phyloP scores from a whole-genome alignment of 2,797 vertebrate species.

The Pelodytes ibericus region DNA sequence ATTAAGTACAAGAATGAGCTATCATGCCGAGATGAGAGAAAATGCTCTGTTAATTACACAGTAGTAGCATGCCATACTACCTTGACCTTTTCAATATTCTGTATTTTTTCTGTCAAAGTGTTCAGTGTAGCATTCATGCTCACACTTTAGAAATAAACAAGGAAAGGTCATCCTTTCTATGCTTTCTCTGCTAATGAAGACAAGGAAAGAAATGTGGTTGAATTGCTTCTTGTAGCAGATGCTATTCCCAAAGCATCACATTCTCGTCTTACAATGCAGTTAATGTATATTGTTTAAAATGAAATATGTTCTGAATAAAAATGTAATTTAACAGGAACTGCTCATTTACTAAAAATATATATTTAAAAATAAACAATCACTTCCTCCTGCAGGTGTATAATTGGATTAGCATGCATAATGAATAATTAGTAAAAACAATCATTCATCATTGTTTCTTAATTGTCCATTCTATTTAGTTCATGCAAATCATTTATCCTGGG shows the following conservation, averaged over 20 bases:
- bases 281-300: slow-evolving; percentile 47
- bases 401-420: too few relatives aligned
- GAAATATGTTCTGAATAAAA: slow-evolving; percentile 12
- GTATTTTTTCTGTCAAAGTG: slow-evolving; percentile 50
- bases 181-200: slow-evolving; percentile 57
- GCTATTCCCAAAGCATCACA: slow-evolving; percentile 43
- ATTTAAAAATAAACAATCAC: too few relatives aligned
- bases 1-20: slow-evolving; percentile 47
- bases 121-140: slow-evolving; percentile 55
- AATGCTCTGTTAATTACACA: slow-evolving; percentile 57
- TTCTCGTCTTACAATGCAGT: slow-evolving; percentile 27
- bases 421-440: too few relatives aligned
- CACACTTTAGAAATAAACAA: slow-evolving; percentile 58
- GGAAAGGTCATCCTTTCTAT: slow-evolving; percentile 45
- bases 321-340: slow-evolving; percentile 8
- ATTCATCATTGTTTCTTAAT: too few relatives aligned
- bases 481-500: too few relatives aligned
- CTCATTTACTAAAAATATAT: neutral
- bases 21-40: slow-evolving; percentile 31
- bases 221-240: slow-evolving; percentile 43
- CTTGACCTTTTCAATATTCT: slow-evolving; percentile 56
- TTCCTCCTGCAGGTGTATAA: too few relatives aligned
- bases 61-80: slow-evolving; percentile 2
- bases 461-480: too few relatives aligned
- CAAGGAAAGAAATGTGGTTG: slow-evolving; percentile 49